Base-by-base conservation (phyloP, 2,113 vertebrate species). In the Dicentrarchus labrax region DNA sequence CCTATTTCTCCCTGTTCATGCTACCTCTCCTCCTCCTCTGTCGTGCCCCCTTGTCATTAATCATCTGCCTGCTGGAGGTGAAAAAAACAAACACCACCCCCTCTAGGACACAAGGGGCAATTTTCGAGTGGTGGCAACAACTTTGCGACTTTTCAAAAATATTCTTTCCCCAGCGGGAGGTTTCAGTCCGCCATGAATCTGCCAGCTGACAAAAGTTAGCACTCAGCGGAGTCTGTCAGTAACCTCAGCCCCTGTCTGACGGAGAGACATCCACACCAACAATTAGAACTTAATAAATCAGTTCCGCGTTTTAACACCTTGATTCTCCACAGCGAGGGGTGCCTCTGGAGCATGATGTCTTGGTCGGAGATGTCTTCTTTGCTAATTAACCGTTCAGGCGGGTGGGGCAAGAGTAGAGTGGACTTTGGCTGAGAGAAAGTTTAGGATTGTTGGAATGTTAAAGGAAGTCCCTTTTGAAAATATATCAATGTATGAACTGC, bases 261-360 rank as follows among this genome's bases (percentile, higher is more conserved):
- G 57, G 87, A 90, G 82, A 93, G 94, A 95, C 95, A 93, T 92
- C 92, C 93, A 93, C 90, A 93, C 92, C 91, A 91, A 94, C 94
- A 95, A 96, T 96, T 96, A 96, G 91, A 92, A 93, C 91, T 94
- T 94, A 94, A 95, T 94, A 94, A 94, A 96, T 96, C 92, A 93
- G 79, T 87, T 88, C 70, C 71, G 68, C 87, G 82, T 96, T 94
- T 96, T 96, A 94, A 89, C 93, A 91, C 91, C 87, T 88, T 91
- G 81, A 82, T 91, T 91, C 87, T 84, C 51, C 83, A 47, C 82
- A 59, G 81, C 36, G 16, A 82, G 67, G 77, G 89, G 69, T 24
- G 86, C 51, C 80, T 57, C 30, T 19, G 53, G 22, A 59, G 66
- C 17, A 17, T 83, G 91, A 88, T 65, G 82, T 89, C 91, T 88